Conservation (phyloP, 2,888 invertebrate species). For the Drosophila demipolita region DNA sequence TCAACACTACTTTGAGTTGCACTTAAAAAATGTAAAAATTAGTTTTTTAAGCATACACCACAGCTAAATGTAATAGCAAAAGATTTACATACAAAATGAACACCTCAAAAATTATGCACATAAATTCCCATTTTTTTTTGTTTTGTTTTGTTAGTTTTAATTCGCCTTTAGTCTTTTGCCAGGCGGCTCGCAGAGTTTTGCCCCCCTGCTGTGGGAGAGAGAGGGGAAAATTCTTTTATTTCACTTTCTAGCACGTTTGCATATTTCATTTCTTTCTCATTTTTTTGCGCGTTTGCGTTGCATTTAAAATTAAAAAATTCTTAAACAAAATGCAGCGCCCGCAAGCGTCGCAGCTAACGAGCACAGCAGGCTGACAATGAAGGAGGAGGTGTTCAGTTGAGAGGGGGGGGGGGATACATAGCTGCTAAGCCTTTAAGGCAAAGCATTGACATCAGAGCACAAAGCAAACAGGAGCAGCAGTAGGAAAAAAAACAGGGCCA, state of each 20-base stretch:
- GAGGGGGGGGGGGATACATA: conserved; percentile 18
- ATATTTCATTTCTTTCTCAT: conserved; percentile 57
- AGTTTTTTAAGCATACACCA: conserved; percentile 4
- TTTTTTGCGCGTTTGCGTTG: conserved; percentile 64
- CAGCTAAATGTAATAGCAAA: conserved; percentile 39
- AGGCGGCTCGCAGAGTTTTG: conserved; percentile 11
- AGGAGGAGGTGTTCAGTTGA: conserved; percentile 10
- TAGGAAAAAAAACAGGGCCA: conserved; percentile 67
- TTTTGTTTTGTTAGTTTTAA: conserved; percentile 57
- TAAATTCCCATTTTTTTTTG: conserved; percentile 52
- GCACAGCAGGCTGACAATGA: conserved; percentile 60
- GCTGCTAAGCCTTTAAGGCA: conserved; percentile 75
- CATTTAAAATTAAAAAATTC: conserved; percentile 80
- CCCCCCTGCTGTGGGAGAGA: background rate
- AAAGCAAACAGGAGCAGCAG: conserved; percentile 52
- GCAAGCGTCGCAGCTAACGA: conserved; percentile 65
- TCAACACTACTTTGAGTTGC: background rate
- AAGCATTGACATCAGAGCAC: conserved; percentile 82
- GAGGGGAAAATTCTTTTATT: conserved; percentile 44
- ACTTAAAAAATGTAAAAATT: background rate
- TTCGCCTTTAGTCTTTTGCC: conserved; percentile 64
- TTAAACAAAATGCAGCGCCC: conserved; percentile 76
- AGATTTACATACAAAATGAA: conserved; percentile 78
- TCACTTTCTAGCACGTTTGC: conserved; percentile 64
- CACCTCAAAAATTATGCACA: conserved; percentile 76